Evolutionary conservation across 2,888 invertebrate genomes (phyloP), one percentile per base, ranked within the genome.

Genomic region (Cynaeus angustus): DNA sequence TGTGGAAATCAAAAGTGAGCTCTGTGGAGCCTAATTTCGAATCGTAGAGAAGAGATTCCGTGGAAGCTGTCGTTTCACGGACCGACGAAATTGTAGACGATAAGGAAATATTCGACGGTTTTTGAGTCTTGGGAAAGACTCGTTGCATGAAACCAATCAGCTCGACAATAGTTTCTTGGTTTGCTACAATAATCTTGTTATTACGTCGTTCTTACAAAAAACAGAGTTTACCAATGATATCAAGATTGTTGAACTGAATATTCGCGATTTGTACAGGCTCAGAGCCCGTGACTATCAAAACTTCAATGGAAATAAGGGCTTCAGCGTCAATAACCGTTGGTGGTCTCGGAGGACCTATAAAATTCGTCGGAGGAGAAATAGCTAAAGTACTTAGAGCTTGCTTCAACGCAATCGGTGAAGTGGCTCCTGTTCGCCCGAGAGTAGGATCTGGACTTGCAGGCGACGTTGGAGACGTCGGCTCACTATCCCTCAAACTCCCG

Each of bases 91-190:
- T 82, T 77, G 73, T 79, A 3, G 76, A 74, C 6, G 77, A 67
- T 10, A 80, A 71, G 56, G 76, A 79, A 28, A 75, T 68, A 12
- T 59, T 76, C 6, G 72, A 69, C 6, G 77, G 77, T 74, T 81
- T 81, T 73, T 82, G 82, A 59, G 79, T 78, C 77, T 78, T 85
- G 28, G 88, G 89, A 70, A 90, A 88, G 1, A 95, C 90, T 55
- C 95, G 89, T 78, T 93, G 92, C 2, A 91, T 89, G 82, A 98
- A 97, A n/a, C 95, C 94, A 74, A 97, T 89, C 68, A 98, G 85
- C 84, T 98, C 98, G 7, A 97, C 94, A 73, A 98, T 93, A 0
- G 98, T 98, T 84, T 97, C 97, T 83, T 97, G 97, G 85, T 98
- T 98, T 0, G 97, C 96, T 94, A 16, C 28, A 56, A 46, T 2